Evolutionary conservation across 1,140 invertebrate species (phyloP), one percentile per base, ranked within the genome.

Genomic region (Neodiprion pinetum): DNA sequence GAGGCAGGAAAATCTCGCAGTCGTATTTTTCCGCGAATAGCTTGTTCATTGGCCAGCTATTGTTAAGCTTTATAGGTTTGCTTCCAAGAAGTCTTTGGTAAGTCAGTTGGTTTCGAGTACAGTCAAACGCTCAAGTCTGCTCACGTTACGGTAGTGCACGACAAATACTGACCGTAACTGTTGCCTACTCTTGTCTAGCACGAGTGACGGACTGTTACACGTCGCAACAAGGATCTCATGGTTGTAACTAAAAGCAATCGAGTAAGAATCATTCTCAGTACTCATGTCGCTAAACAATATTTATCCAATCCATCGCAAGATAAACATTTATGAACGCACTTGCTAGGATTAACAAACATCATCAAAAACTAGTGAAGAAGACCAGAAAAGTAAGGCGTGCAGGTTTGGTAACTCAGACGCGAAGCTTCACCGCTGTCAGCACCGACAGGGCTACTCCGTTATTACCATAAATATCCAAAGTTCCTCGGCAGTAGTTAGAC

Each of bases 381-480:
- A 61, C 9, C 11, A 61, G n/a, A 14, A 61, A 61, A 61, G 5
- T 9, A 17, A 61, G 8, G n/a, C 9, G 3, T 14, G n/a, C 53
- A 17, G 8, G 11, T 61, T 61, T 9, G 53, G 11, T 4, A 61
- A 61, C 53, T 61, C 53, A 61, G n/a, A 1, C 9, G 53, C 53
- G 4, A 61, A 17, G 53, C 8, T 8, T 14, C 4, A 61, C 67
- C 21, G 67, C 67, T 69, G 14, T 69, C 67, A 69, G 67, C 40
- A 12, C 4, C 4, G 67, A 21, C 40, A 7, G 21, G 12, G 67
- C 12, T 47, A 69, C 21, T 23, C 67, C 40, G 67, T 69, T 69
- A 69, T 69, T 69, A 69, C 67, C 67, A 69, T 69, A 69, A 69
- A 69, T 69, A 69, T 69, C 67, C 67, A 23, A 47, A 23, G 67